phyloP scores from a whole-genome alignment of 1,140 invertebrate species.

The Bactericera cockerelli region DNA sequence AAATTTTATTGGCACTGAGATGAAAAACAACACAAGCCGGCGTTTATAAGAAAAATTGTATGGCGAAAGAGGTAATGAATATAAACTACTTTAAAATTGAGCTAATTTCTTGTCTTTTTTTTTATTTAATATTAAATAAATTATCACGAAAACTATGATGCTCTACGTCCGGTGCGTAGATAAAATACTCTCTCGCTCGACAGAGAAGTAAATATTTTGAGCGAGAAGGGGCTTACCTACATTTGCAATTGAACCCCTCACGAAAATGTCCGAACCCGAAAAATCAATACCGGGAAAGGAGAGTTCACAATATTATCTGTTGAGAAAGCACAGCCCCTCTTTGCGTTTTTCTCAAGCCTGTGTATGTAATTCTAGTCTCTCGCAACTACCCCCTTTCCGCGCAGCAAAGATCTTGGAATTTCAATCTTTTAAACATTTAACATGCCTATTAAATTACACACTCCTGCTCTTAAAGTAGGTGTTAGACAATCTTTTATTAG shows the following conservation, averaged over 20 bases:
- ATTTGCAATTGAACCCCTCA: background rate
- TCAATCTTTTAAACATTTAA: too few species aligned
- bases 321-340: background rate
- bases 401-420: too few species aligned
- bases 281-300: background rate
- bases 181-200: background rate
- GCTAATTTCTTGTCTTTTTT: background rate
- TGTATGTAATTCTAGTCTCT: too few species aligned
- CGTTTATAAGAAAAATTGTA: too few species aligned
- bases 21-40: too few species aligned
- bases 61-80: too few species aligned
- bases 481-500: too few species aligned
- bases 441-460: too few species aligned
- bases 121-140: background rate
- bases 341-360: background rate
- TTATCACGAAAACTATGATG: background rate
- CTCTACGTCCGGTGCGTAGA: background rate
- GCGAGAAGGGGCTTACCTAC: too few species aligned
- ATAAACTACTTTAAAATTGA: slow-evolving; percentile 5
- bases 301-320: slow-evolving; percentile 6
- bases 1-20: too few species aligned
- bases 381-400: too few species aligned
- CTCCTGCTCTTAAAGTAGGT: too few species aligned
- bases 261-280: background rate
- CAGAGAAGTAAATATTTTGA: background rate